Evolutionary conservation across 2,797 vertebrate genomes (phyloP).

Genomic region (Mus minutoides): DNA sequence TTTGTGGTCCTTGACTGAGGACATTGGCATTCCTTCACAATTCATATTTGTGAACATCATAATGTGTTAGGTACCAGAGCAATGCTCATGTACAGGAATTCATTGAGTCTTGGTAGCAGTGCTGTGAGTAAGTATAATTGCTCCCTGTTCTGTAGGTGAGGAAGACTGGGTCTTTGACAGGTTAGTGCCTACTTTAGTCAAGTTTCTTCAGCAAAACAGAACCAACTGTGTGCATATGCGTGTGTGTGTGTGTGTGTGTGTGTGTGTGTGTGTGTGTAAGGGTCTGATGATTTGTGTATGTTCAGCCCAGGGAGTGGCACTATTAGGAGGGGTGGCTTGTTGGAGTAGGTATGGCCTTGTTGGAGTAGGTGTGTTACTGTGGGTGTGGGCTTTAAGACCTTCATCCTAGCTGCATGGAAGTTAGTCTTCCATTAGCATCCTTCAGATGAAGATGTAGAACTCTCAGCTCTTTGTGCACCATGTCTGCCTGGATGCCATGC

Average conservation of each 20-base stretch:
- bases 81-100: not conserved
- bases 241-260: not conserved
- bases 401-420: too few species aligned
- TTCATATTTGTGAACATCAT: not conserved
- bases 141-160: not conserved
- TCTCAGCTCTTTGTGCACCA: too few species aligned
- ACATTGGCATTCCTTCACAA: not conserved
- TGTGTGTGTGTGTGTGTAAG: not conserved
- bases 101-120: not conserved
- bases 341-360: not conserved
- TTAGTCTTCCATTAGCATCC: too few species aligned
- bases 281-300: not conserved
- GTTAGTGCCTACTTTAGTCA: not conserved
- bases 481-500: too few species aligned
- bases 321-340: not conserved
- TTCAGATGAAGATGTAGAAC: too few species aligned
- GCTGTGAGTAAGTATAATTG: not conserved
- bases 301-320: not conserved
- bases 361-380: not conserved
- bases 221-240: not conserved
- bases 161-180: not conserved
- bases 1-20: not conserved
- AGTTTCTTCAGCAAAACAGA: slow-evolving; percentile 7
- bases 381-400: not conserved
- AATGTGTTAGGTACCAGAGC: not conserved